phyloP scores from a whole-genome alignment of 2,888 invertebrate species.

The Norana najaformis region DNA sequence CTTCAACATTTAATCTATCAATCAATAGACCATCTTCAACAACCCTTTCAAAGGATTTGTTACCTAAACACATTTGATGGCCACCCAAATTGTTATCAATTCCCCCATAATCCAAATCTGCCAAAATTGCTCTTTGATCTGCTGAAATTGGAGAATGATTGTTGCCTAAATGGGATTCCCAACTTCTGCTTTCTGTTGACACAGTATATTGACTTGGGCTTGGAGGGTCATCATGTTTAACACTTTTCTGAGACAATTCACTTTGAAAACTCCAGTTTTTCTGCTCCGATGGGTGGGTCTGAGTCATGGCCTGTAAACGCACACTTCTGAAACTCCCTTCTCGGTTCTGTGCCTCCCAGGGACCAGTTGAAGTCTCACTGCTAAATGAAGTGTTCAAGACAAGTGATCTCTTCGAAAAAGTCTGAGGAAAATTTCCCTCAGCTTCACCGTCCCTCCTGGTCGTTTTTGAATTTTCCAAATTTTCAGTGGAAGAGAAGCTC shows the following conservation, averaged over 20 bases:
- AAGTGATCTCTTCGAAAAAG: neutral
- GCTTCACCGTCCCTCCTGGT: neutral
- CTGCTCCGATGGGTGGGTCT: neutral
- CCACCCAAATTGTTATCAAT: neutral
- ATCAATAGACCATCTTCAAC: neutral
- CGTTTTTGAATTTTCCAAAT: neutral
- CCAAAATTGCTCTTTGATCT: neutral
- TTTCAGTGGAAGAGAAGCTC: neutral
- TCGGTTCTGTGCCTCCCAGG: neutral
- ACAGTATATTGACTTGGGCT: neutral
- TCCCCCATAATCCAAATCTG: neutral
- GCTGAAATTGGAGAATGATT: neutral
- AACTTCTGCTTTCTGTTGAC: constrained; percentile 13
- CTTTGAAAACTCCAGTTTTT: neutral
- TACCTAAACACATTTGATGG: neutral
- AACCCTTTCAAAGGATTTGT: neutral
- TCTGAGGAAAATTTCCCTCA: neutral
- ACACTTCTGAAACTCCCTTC: neutral
- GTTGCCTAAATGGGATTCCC: neutral
- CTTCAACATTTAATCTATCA: neutral
- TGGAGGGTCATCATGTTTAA: neutral
- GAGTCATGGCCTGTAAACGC: neutral
- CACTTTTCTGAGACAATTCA: neutral
- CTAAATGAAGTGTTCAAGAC: neutral
- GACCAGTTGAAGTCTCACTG: neutral